A percentile compares a stretch with the other conserved stretches of the same genome.
phyloP scores from a whole-genome alignment of 2,113 vertebrate species.

The Sorex araneus region DNA sequence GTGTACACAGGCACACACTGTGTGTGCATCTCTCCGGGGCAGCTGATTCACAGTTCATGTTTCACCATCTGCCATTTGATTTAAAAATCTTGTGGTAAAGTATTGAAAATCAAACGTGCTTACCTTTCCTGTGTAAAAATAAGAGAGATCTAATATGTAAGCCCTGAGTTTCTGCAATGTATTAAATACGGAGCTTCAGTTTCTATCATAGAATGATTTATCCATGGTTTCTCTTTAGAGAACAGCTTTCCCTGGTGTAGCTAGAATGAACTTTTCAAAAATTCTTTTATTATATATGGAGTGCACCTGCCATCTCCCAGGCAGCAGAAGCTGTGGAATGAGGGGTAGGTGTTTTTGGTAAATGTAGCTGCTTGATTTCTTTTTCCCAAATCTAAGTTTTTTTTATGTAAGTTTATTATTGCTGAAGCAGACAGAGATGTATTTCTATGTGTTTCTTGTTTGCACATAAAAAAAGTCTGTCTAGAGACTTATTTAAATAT shows the following conservation, averaged over 20 bases:
- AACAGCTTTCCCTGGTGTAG: not conserved
- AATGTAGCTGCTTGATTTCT: not conserved
- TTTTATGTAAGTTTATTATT: not conserved
- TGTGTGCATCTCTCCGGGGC: not conserved
- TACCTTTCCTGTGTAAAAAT: not conserved
- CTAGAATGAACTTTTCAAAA: not conserved
- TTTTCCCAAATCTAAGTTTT: not conserved
- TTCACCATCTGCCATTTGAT: not conserved
- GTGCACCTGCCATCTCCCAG: not conserved
- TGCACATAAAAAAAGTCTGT: not conserved
- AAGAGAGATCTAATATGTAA: not conserved
- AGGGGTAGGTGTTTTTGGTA: not conserved
- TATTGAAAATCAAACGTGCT: not conserved
- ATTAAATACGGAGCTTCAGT: not conserved
- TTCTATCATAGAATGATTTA: not conserved
- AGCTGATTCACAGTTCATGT: not conserved
- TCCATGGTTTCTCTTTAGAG: not conserved
- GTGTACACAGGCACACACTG: not conserved
- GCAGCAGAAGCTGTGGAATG: not conserved
- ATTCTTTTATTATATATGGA: not conserved
- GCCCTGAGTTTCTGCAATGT: not conserved
- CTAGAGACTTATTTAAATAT: no score
- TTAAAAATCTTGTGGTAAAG: constrained; percentile 26
- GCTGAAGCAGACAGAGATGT: not conserved
- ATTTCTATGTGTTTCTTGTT: not conserved